These are phyloP conservation scores for Catajapyx aquilonaris DNA, from an alignment of 1,140 invertebrate species.

Conservation along the genomic window DNA sequence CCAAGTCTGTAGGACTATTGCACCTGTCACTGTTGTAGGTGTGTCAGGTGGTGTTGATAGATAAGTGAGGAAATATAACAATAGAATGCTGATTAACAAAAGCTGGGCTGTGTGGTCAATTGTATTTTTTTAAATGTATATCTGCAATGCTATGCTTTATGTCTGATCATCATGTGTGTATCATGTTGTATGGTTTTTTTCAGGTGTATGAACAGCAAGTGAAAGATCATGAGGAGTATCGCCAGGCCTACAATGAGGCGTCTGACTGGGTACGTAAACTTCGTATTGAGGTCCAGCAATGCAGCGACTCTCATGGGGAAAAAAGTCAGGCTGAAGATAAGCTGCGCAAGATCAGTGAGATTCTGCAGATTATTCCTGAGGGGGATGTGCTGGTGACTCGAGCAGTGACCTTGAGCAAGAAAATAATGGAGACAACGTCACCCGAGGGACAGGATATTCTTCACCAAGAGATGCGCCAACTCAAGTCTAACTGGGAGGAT, in stretches of 20 bases:
- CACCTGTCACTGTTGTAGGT: no score
- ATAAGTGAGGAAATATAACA: no score
- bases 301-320: constrained; percentile 62
- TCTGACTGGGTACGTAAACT: constrained; percentile 71
- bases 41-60: no score
- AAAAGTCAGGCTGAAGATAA: constrained; percentile 50
- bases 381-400: constrained; percentile 36
- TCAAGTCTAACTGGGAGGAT: constrained; percentile 73
- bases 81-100: no score
- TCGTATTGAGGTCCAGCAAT: constrained; percentile 62
- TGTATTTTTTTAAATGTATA: no score
- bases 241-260: constrained; percentile 54
- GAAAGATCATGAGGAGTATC: constrained; percentile 67
- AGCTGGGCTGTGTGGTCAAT: no score
- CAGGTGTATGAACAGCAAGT: constrained; percentile 59
- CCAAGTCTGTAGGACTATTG: no score
- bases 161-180: no score
- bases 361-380: constrained; percentile 35
- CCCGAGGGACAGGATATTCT: constrained; percentile 68
- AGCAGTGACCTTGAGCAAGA: constrained; percentile 49
- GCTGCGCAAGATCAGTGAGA: constrained; percentile 42
- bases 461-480: constrained; percentile 57
- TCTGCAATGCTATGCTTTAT: no score
- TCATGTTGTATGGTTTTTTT: constrained; percentile 9
- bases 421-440: constrained; percentile 57